A percentile compares a stretch with the other conserved stretches of the same genome.
These are phyloP conservation scores for Eumaeus atala DNA, from an alignment of 1,140 invertebrate genomes.

Conservation along the genomic window DNA sequence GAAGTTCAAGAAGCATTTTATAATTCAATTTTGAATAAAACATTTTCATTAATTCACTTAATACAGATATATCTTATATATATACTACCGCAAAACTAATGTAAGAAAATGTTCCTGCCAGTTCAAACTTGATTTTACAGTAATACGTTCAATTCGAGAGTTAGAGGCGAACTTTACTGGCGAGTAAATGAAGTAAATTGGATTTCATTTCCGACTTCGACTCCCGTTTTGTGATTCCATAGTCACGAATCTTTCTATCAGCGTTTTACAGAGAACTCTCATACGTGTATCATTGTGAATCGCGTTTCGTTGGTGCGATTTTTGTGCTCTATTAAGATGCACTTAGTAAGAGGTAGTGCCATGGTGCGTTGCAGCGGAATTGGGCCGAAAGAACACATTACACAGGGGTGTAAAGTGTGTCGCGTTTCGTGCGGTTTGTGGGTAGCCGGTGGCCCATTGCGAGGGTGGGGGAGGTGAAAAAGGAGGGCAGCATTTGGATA, in stretches of 20 bases:
- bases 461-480: too few relatives aligned
- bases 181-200: constrained; percentile 67
- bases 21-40: too few relatives aligned
- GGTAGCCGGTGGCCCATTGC: too few relatives aligned
- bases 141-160: constrained; percentile 65
- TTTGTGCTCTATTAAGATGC: too few relatives aligned
- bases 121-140: constrained; percentile 49
- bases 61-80: not conserved
- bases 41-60: too few relatives aligned
- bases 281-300: constrained; percentile 28
- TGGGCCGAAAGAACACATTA: too few relatives aligned
- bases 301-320: constrained; percentile 10
- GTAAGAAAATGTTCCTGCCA: constrained; percentile 20
- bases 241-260: constrained; percentile 59
- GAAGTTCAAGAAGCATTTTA: too few relatives aligned
- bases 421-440: too few relatives aligned
- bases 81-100: constrained; percentile 19
- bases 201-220: constrained; percentile 61
- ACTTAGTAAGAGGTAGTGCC: too few relatives aligned
- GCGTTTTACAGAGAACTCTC: constrained; percentile 38
- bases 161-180: constrained; percentile 63
- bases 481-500: too few relatives aligned
- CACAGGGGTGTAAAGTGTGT: too few relatives aligned
- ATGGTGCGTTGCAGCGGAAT: too few relatives aligned
- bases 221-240: constrained; percentile 53